A percentile compares a stretch with the other conserved stretches of the same genome.
Evolutionary conservation across 2,113 vertebrate species (phyloP).

Genomic region (Rana temporaria): DNA sequence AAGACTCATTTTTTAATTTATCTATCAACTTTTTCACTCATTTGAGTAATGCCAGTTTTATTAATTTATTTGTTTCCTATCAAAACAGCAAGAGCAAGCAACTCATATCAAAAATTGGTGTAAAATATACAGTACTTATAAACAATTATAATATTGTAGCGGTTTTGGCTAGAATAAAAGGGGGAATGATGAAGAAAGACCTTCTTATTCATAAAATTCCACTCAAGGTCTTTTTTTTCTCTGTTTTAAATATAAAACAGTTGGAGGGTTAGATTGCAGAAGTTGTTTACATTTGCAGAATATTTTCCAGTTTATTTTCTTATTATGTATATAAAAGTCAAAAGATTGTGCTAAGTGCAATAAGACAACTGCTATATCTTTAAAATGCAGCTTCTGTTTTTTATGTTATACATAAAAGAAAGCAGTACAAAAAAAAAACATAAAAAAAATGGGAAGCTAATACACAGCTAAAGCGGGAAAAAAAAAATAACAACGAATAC

Average conservation of each 20-base stretch:
- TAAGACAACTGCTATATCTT: slow-evolving; percentile 74
- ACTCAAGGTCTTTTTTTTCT: slow-evolving; percentile 51
- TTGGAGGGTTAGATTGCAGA: not conserved
- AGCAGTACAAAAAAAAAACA: not conserved
- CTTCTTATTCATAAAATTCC: slow-evolving; percentile 63
- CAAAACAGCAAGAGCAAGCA: slow-evolving; percentile 43
- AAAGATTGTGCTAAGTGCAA: slow-evolving; percentile 73
- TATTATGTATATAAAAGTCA: slow-evolving; percentile 74
- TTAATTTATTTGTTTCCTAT: not conserved
- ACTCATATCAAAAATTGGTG: slow-evolving; percentile 20
- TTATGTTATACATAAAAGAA: not conserved
- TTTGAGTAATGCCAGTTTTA: slow-evolving; percentile 64
- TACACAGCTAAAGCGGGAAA: slow-evolving; percentile 77
- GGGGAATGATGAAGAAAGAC: slow-evolving; percentile 68
- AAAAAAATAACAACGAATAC: slow-evolving; percentile 68
- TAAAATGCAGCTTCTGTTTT: slow-evolving; percentile 71
- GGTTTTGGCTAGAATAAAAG: slow-evolving; percentile 68
- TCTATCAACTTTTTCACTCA: slow-evolving; percentile 71
- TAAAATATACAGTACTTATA: slow-evolving; percentile 47
- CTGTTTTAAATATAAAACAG: slow-evolving; percentile 63
- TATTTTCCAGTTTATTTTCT: slow-evolving; percentile 70
- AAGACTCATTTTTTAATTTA: slow-evolving; percentile 71
- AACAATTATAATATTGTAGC: slow-evolving; percentile 56
- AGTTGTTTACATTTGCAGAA: not conserved
- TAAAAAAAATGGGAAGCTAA: slow-evolving; percentile 66